Evolutionary conservation across 2,888 invertebrate genomes (phyloP).

Genomic region (Drosophila cyrtoloma): DNA sequence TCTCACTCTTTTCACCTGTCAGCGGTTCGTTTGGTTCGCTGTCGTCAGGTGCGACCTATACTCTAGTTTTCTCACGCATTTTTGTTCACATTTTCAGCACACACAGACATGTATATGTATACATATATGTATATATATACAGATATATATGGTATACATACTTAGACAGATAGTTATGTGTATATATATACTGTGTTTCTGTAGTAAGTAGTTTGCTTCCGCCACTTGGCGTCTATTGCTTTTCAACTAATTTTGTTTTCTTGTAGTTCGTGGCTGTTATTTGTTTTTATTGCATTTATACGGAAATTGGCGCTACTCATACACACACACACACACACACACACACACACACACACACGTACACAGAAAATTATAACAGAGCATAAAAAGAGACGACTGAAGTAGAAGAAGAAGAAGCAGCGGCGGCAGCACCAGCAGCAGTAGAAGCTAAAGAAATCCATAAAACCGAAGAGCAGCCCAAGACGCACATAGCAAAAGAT

Average conservation of each 20-base stretch:
- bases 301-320: slow-evolving; percentile 78
- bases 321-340: slow-evolving; percentile 25
- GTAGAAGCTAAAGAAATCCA: slow-evolving; percentile 45
- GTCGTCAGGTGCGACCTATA: slow-evolving; percentile 59
- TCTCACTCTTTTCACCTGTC: slow-evolving; percentile 27
- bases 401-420: slow-evolving; percentile 11
- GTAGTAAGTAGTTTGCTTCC: slow-evolving; percentile 63
- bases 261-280: slow-evolving; percentile 76
- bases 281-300: slow-evolving; percentile 82
- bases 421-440: neutral
- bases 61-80: slow-evolving; percentile 74
- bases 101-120: neutral
- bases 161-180: slow-evolving; percentile 4
- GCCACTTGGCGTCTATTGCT: slow-evolving; percentile 70
- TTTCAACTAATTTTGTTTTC: slow-evolving; percentile 78
- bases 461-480: slow-evolving; percentile 55
- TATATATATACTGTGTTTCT: slow-evolving; percentile 9
- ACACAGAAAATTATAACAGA: slow-evolving; percentile 48
- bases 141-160: neutral
- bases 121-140: neutral
- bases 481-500: slow-evolving; percentile 50
- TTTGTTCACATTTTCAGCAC: slow-evolving; percentile 38
- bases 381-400: slow-evolving; percentile 42
- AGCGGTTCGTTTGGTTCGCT: slow-evolving; percentile 4
- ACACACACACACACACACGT: slow-evolving; percentile 2